phyloP scores from a whole-genome alignment of 2,113 vertebrate genomes.

The Scytalopus superciliaris region DNA sequence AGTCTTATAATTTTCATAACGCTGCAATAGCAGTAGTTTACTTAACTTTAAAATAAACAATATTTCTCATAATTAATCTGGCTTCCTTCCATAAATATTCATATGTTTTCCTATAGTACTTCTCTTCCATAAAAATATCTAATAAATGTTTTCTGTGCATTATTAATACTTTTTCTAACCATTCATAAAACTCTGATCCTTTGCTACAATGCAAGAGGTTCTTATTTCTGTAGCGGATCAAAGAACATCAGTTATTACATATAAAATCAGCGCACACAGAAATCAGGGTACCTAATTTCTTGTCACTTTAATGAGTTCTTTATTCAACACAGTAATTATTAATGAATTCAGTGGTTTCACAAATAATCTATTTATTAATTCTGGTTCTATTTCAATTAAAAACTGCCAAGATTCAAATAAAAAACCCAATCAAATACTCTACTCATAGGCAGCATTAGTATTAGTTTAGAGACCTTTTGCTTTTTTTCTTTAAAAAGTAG shows the following conservation, averaged over 20 bases:
- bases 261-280: slow-evolving; percentile 77
- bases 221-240: slow-evolving; percentile 60
- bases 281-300: slow-evolving; percentile 68
- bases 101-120: slow-evolving; percentile 69
- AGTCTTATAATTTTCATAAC: slow-evolving; percentile 28
- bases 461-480: slow-evolving; percentile 62
- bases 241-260: slow-evolving; percentile 71
- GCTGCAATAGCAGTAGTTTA: slow-evolving; percentile 42
- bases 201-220: slow-evolving; percentile 60
- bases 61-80: slow-evolving; percentile 69
- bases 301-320: slow-evolving; percentile 45
- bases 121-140: slow-evolving; percentile 80
- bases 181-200: slow-evolving; percentile 73
- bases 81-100: slow-evolving; percentile 76
- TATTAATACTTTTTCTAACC: slow-evolving; percentile 73
- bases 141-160: slow-evolving; percentile 79
- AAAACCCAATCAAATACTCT: slow-evolving; percentile 60
- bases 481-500: slow-evolving; percentile 60
- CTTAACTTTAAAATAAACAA: slow-evolving; percentile 71
- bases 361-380: slow-evolving; percentile 63
- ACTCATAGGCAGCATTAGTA: slow-evolving; percentile 71
- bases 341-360: slow-evolving; percentile 64
- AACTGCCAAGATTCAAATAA: slow-evolving; percentile 69
- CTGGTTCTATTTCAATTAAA: slow-evolving; percentile 68
- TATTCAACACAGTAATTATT: slow-evolving; percentile 51